Evolutionary conservation across 1,140 invertebrate genomes (phyloP).

Genomic region (Chlorops oryzae): DNA sequence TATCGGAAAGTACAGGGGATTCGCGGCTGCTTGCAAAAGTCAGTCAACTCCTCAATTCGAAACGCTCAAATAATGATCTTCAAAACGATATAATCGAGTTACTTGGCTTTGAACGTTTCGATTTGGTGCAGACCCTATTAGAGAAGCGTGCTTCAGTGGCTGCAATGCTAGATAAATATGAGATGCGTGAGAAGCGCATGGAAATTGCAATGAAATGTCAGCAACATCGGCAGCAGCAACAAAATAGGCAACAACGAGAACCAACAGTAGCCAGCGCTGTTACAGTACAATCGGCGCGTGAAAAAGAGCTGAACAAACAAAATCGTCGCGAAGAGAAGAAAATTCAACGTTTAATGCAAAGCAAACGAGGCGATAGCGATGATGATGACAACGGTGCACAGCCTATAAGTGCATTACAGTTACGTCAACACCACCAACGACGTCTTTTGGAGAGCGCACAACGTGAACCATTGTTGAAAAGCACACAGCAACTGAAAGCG

Average conservation of each 20-base stretch:
- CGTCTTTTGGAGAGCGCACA: conserved; percentile 45
- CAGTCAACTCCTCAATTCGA: conserved; percentile 57
- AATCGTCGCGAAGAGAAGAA: conserved; percentile 84
- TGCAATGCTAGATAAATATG: conserved; percentile 46
- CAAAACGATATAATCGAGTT: conserved; percentile 86
- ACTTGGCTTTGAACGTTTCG: conserved; percentile 76
- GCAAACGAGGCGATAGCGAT: conserved; percentile 47
- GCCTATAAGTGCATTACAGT: conserved; percentile 38
- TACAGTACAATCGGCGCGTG: conserved; percentile 75
- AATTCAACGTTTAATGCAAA: conserved; percentile 58
- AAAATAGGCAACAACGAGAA: conserved; percentile 10
- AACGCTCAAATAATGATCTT: conserved; percentile 63
- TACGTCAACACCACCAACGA: conserved; percentile 50
- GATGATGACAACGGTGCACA: conserved; percentile 51
- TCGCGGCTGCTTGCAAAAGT: conserved; percentile 58
- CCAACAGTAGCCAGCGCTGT: conserved; percentile 51
- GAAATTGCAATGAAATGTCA: conserved; percentile 27
- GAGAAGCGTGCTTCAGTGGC: conserved; percentile 61
- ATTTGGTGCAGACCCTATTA: conserved; percentile 73
- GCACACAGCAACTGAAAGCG: conserved; percentile 26
- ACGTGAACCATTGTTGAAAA: conserved; percentile 46
- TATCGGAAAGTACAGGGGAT: conserved; percentile 51
- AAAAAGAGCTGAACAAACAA: conserved; percentile 74
- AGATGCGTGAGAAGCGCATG: conserved; percentile 34
- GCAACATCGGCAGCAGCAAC: conserved; percentile 10